Conservation (phyloP, 2,888 invertebrate species). For the Oxyscelio sp. region DNA sequence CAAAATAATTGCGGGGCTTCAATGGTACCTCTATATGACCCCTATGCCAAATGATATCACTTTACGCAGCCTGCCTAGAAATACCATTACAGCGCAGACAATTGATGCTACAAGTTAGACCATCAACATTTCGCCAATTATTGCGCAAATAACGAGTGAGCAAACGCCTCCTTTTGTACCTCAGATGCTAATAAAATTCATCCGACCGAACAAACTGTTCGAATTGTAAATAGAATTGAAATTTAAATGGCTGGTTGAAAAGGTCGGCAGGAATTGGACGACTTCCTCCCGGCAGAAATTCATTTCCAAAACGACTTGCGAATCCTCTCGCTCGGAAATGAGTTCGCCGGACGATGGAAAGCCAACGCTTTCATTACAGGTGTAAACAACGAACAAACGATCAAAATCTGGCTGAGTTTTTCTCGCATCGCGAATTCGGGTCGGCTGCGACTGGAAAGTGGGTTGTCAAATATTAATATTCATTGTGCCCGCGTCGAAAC, state of each 20-base stretch:
- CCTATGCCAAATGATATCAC: no score
- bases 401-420: not conserved
- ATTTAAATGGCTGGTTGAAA: not conserved
- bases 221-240: not conserved
- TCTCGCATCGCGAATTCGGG: not conserved
- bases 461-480: constrained; percentile 39
- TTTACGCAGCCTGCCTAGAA: no score
- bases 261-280: not conserved
- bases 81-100: no score
- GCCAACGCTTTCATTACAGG: not conserved
- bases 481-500: constrained; percentile 1
- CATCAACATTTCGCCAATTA: constrained; percentile 30
- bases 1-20: no score
- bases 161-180: not conserved
- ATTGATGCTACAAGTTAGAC: no score
- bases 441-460: constrained; percentile 6
- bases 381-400: constrained; percentile 5
- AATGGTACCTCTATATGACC: no score
- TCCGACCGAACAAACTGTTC: not conserved
- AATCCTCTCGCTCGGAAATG: not conserved
- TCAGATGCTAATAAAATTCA: not conserved
- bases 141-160: not conserved
- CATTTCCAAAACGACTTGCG: constrained; percentile 1
- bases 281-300: constrained; percentile 12
- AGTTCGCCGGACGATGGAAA: not conserved